phyloP scores from a whole-genome alignment of 2,797 vertebrate genomes.

The Lepilemur septentrionalis region DNA sequence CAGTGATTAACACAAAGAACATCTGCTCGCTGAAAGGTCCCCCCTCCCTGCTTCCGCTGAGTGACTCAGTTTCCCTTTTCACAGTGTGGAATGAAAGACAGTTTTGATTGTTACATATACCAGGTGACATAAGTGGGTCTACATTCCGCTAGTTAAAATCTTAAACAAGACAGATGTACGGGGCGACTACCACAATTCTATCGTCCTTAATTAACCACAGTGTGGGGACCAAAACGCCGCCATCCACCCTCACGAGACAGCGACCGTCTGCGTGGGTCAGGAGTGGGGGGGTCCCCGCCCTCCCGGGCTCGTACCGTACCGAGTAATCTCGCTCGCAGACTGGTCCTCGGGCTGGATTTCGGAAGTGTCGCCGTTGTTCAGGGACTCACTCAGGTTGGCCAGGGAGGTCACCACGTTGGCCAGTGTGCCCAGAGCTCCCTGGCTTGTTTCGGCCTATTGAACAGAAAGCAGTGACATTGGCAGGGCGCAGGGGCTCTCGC shows the following conservation, averaged over 20 bases:
- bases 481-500: too few species aligned
- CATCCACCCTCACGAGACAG: neutral
- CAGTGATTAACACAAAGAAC: neutral
- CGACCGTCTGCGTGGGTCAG: neutral
- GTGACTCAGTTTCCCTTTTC: neutral
- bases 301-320: constrained; percentile 83
- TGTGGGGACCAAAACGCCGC: neutral
- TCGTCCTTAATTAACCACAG: neutral
- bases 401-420: constrained; percentile 98
- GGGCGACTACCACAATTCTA: neutral
- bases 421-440: constrained; percentile 95
- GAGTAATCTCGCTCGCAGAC: constrained; percentile 95
- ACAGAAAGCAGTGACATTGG: constrained; percentile 4
- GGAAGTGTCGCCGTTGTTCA: constrained; percentile 93
- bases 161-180: neutral
- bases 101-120: constrained; percentile 5
- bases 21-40: neutral
- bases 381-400: constrained; percentile 93
- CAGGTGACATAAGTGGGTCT: neutral
- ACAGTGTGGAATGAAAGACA: neutral
- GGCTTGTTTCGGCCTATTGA: constrained; percentile 92
- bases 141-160: neutral
- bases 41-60: neutral
- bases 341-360: constrained; percentile 93
- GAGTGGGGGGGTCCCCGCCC: neutral